Evolutionary conservation across 1,140 invertebrate genomes (phyloP), one percentile per base, ranked within the genome.

Genomic region (Solen grandis): DNA sequence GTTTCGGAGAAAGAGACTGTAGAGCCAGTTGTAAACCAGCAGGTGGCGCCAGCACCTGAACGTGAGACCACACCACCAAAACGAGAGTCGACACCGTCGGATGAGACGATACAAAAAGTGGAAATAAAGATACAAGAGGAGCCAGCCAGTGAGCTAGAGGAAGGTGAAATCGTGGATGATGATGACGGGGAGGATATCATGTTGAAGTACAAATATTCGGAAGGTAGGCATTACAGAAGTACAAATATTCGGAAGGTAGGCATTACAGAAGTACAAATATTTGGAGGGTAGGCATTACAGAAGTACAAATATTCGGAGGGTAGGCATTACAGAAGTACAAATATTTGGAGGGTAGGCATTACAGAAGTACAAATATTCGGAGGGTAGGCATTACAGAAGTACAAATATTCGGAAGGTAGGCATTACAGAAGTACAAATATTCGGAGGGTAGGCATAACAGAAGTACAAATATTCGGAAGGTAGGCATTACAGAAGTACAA

Each of bases 121-220:
- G 85, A 86, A 74, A 85, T 86, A n/a, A 77, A 62, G 22, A 74
- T 80, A 35, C 76, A 84, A 41, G 79, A 82, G 31, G 77, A 83
- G 36, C 38, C 54, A 19, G 22, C 63, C n/a, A 29, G 52, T 27
- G 36, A 66, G 5, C 31, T 78, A 74, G 69, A 80, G 60, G 63
- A 75, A 62, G 65, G 65, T 29, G 69, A 69, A 38, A 75, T 76
- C 25, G 41, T 33, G 52, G 80, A 80, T 22, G 31, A 65, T 38
- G 41, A 75, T 38, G 75, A 75, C 16, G 54, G 65, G 27, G 74
- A 85, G 38, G 82, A 76, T 16, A 13, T 60, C n/a, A 60, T 27
- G 16, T 66, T 86, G 3, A 85, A 82, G 81, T 90, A 89, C 69
- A 87, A 83, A 36, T 90, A 90, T 69, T 85, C 86, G 59, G 87